phyloP scores from a whole-genome alignment of 2,888 invertebrate genomes.

The Nymphalis polychloros region DNA sequence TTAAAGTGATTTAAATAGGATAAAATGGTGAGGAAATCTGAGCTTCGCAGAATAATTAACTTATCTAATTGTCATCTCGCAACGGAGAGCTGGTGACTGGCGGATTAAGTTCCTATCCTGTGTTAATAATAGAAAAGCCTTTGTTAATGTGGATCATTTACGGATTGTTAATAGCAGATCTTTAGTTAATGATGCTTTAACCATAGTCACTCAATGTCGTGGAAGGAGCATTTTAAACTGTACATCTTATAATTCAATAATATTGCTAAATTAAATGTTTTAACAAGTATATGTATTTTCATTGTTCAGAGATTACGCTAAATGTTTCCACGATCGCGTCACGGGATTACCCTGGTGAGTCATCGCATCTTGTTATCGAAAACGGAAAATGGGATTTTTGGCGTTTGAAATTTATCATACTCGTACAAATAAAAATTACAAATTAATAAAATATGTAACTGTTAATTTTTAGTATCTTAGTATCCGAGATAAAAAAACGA shows the following conservation, averaged over 20 bases:
- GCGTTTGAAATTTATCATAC: neutral
- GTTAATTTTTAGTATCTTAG: neutral
- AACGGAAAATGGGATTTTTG: conserved; percentile 35
- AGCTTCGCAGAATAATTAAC: neutral
- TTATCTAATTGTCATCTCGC: neutral
- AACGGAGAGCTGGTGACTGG: neutral
- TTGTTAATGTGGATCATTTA: neutral
- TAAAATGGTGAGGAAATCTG: neutral
- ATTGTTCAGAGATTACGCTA: neutral
- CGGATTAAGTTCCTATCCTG: neutral
- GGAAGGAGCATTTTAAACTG: no score
- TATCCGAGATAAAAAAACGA: no score
- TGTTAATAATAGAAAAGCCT: neutral
- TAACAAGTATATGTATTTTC: neutral
- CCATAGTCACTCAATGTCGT: no score
- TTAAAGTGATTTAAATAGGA: neutral
- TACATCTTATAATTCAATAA: no score
- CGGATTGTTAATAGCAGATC: neutral
- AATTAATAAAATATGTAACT: neutral
- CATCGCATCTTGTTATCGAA: conserved; percentile 32
- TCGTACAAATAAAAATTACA: neutral
- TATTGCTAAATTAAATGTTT: neutral
- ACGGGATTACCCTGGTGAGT: conserved; percentile 39
- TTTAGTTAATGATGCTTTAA: no score
- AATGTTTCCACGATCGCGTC: conserved; percentile 28